A percentile compares a stretch with the other conserved stretches of the same genome.
These are phyloP conservation scores for Montifringilla adamsi DNA, from an alignment of 2,113 vertebrate genomes.

Conservation along the genomic window DNA sequence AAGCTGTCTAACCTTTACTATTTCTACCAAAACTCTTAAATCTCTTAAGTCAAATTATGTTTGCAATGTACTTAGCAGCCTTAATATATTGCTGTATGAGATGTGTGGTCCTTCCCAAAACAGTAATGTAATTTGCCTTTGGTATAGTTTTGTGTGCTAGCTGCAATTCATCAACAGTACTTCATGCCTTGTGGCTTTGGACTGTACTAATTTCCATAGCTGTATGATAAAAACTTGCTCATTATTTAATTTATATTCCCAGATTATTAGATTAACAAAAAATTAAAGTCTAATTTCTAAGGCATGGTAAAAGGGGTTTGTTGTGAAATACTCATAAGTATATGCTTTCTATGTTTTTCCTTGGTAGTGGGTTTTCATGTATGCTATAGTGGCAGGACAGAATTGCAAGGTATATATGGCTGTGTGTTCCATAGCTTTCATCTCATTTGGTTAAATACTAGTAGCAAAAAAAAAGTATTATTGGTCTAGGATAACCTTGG, in stretches of 20 bases:
- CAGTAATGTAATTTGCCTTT: not conserved
- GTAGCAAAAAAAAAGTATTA: not conserved
- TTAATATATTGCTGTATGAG: not conserved
- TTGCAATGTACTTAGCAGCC: not conserved
- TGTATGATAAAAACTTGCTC: not conserved
- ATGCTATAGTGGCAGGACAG: not conserved
- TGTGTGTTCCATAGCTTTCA: not conserved
- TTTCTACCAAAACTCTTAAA: not conserved
- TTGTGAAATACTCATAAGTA: not conserved
- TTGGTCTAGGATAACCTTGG: not conserved
- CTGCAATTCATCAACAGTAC: not conserved
- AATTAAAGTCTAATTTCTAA: not conserved
- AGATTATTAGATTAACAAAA: not conserved
- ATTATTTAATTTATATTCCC: not conserved
- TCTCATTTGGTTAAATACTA: not conserved
- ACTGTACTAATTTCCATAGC: not conserved
- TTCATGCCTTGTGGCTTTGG: not conserved
- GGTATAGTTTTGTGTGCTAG: accelerated
- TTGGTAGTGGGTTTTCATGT: not conserved
- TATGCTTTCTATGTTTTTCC: not conserved
- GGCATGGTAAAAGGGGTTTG: not conserved
- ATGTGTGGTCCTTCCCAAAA: not conserved
- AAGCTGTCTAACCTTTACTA: not conserved
- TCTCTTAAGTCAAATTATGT: not conserved
- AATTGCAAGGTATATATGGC: not conserved